Evolutionary conservation across 2,888 invertebrate genomes (phyloP).

Genomic region (Hemistola chrysoprasaria): DNA sequence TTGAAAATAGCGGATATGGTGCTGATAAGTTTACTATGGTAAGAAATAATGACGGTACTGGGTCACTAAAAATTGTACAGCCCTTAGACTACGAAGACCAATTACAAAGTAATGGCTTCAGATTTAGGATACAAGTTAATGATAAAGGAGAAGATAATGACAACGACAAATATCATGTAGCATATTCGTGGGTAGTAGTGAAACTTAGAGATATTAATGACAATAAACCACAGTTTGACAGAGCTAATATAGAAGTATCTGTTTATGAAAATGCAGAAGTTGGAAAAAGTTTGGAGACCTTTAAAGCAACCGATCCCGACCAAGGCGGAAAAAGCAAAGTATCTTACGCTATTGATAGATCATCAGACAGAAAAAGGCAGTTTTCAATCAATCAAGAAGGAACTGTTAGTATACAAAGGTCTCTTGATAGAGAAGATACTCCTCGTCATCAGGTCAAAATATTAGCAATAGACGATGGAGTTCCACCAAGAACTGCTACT

Average conservation of each 20-base stretch:
- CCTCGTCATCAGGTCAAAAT: constrained; percentile 98
- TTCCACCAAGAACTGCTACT: constrained; percentile 96
- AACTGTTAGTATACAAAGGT: constrained; percentile 95
- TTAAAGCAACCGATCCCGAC: constrained; percentile 97
- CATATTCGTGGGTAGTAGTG: constrained; percentile 97
- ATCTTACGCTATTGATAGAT: constrained; percentile 94
- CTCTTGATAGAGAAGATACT: constrained; percentile 96
- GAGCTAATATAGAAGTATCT: constrained; percentile 95
- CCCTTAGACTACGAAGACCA: constrained; percentile 97
- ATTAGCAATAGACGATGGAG: constrained; percentile 96
- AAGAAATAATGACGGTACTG: constrained; percentile 96
- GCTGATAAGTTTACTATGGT: constrained; percentile 99
- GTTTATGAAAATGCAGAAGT: constrained; percentile 96
- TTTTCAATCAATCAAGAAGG: constrained; percentile 97
- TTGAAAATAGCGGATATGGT: constrained; percentile 96
- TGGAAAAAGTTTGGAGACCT: constrained; percentile 95
- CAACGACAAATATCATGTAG: constrained; percentile 98
- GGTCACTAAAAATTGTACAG: constrained; percentile 96
- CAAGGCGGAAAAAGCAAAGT: constrained; percentile 96
- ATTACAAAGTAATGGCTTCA: constrained; percentile 96
- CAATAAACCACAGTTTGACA: constrained; percentile 97
- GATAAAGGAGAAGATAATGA: constrained; percentile 97
- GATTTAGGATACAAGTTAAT: constrained; percentile 96
- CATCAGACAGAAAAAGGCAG: constrained; percentile 95
- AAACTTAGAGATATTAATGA: constrained; percentile 97